Evolutionary conservation across 2,888 invertebrate species (phyloP).

Genomic region (Dolomedes plantarius): DNA sequence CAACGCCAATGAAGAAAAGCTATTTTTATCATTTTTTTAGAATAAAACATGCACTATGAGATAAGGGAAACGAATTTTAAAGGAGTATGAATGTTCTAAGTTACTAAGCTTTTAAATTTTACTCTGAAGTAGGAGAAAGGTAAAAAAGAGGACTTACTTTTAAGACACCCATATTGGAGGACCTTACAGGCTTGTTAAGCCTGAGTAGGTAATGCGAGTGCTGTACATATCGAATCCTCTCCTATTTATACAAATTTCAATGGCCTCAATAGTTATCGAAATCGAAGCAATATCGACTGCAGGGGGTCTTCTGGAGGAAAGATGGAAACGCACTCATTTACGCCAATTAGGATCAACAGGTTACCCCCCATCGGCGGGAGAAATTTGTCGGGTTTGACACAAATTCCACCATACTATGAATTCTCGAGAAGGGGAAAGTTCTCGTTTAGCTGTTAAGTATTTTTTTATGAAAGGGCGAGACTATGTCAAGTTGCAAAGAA

Average conservation of each 20-base stretch:
- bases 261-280: constrained; percentile 36
- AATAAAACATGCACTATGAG: too few species aligned
- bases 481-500: too few species aligned
- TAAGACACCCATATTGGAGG: constrained; percentile 28
- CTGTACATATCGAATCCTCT: background rate
- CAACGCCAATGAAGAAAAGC: too few species aligned
- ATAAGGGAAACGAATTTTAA: too few species aligned
- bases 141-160: too few species aligned
- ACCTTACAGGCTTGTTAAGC: constrained; percentile 50
- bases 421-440: background rate
- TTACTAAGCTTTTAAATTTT: too few species aligned
- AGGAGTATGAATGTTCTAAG: too few species aligned
- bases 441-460: background rate
- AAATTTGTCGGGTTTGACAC: constrained; percentile 1
- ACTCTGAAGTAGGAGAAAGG: too few species aligned
- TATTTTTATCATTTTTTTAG: too few species aligned
- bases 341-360: constrained; percentile 9
- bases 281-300: background rate
- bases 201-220: constrained; percentile 42
- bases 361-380: background rate
- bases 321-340: background rate
- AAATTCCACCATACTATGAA: background rate
- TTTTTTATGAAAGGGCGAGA: too few species aligned
- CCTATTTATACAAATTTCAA: constrained; percentile 30
- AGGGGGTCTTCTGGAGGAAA: constrained; percentile 25